Percentiles rank a stretch among this genome's conserved stretches.
Evolutionary conservation across 2,888 invertebrate species (phyloP).

Genomic region (Stenichneumon culpator): DNA sequence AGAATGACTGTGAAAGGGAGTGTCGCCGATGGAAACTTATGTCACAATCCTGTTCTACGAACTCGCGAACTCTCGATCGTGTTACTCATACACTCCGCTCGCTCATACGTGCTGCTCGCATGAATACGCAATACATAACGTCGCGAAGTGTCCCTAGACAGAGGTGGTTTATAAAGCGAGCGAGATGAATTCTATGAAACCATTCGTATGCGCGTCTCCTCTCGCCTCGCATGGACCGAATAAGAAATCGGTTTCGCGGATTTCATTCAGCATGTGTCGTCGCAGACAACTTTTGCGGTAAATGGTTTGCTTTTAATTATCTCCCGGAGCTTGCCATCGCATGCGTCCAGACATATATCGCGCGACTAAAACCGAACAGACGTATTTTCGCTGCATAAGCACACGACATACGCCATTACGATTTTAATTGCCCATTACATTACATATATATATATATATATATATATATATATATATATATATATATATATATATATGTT

Average conservation of each 20-base stretch:
- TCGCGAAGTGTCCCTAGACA: slow-evolving; percentile 6
- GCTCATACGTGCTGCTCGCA: slow-evolving; percentile 2
- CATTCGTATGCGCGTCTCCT: slow-evolving; percentile 9
- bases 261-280: slow-evolving; percentile 18
- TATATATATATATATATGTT: not conserved
- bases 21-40: slow-evolving; percentile 46
- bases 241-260: slow-evolving; percentile 18
- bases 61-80: slow-evolving; percentile 44
- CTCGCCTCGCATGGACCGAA: slow-evolving; percentile 22
- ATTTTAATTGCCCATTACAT: not conserved
- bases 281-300: slow-evolving; percentile 14
- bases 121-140: slow-evolving; percentile 43
- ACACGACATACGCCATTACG: not conserved
- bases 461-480: not conserved
- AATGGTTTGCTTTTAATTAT: slow-evolving; percentile 40
- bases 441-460: not conserved
- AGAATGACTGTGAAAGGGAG: slow-evolving; percentile 52
- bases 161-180: slow-evolving; percentile 1
- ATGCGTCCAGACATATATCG: not conserved
- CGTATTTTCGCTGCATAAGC: too few relatives aligned
- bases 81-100: slow-evolving; percentile 25
- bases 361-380: too few relatives aligned
- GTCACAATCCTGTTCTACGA: slow-evolving; percentile 58
- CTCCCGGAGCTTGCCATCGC: not conserved
- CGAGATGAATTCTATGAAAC: slow-evolving; percentile 21